phyloP scores from a whole-genome alignment of 2,113 vertebrate species.

The Pedetes capensis region DNA sequence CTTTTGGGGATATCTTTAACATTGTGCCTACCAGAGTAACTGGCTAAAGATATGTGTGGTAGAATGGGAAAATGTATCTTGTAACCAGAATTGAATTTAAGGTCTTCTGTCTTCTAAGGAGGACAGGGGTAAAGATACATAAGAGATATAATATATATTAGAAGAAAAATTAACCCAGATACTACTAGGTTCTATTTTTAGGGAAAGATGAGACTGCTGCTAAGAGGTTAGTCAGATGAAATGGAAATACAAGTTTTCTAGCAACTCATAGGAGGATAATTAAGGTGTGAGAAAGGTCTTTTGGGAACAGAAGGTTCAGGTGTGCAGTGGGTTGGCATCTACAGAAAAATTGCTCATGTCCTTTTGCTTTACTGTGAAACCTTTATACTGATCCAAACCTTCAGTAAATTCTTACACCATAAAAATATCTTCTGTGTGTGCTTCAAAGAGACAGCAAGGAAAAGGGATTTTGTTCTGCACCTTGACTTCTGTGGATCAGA shows the following conservation, averaged over 20 bases:
- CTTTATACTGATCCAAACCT: not conserved
- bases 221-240: not conserved
- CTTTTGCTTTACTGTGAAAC: not conserved
- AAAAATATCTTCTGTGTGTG: not conserved
- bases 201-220: not conserved
- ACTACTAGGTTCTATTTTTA: not conserved
- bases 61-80: not conserved
- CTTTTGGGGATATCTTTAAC: not conserved
- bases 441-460: not conserved
- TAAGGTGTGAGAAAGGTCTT: not conserved
- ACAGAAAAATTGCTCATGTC: not conserved
- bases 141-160: not conserved
- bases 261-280: not conserved
- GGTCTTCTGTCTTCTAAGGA: not conserved
- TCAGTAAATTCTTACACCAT: not conserved
- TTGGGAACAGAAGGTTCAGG: not conserved
- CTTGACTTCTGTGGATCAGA: not conserved
- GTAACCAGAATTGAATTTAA: not conserved
- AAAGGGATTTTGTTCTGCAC: not conserved
- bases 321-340: not conserved
- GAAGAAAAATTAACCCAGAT: not conserved
- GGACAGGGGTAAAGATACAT: not conserved
- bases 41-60: not conserved
- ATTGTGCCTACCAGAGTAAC: not conserved
- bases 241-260: not conserved